A percentile compares a stretch with the other conserved stretches of the same genome.
phyloP scores from a whole-genome alignment of 2,113 vertebrate genomes.

The Phyllostomus discolor region DNA sequence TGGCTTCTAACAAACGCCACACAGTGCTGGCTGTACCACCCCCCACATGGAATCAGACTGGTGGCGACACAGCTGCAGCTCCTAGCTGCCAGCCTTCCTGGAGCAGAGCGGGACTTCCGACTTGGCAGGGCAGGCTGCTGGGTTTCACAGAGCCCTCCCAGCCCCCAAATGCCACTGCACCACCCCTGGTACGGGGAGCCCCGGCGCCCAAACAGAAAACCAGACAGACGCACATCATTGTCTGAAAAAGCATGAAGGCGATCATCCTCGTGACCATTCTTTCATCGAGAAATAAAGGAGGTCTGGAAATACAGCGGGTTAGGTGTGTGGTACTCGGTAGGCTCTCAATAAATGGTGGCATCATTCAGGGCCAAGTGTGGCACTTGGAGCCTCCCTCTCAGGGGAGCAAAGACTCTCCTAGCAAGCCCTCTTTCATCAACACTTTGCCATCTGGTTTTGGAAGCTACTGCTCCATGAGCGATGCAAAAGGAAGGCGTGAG shows the following conservation, averaged over 20 bases:
- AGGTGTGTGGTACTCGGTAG: neutral
- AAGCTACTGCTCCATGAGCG: neutral
- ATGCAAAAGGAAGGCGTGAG: neutral
- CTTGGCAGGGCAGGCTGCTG: constrained; percentile 39
- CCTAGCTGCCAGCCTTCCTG: constrained; percentile 36
- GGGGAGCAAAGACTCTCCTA: neutral
- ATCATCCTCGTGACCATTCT: fast-evolving
- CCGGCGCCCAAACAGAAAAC: neutral
- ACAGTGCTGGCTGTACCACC: constrained; percentile 61
- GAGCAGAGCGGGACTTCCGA: constrained; percentile 14
- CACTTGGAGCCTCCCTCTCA: neutral
- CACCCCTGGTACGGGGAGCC: neutral
- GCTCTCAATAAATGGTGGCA: neutral
- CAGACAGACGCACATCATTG: neutral
- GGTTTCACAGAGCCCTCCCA: neutral
- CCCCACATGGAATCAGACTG: constrained; percentile 65
- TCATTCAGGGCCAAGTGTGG: neutral
- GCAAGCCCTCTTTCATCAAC: neutral
- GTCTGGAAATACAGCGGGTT: neutral
- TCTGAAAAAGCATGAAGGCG: neutral
- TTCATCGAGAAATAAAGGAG: neutral
- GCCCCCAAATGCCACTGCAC: neutral
- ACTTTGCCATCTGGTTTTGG: neutral
- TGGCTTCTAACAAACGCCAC: constrained; percentile 52
- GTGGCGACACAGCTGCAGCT: constrained; percentile 69